phyloP scores from a whole-genome alignment of 2,888 invertebrate species.

The Xanthia icteritia region DNA sequence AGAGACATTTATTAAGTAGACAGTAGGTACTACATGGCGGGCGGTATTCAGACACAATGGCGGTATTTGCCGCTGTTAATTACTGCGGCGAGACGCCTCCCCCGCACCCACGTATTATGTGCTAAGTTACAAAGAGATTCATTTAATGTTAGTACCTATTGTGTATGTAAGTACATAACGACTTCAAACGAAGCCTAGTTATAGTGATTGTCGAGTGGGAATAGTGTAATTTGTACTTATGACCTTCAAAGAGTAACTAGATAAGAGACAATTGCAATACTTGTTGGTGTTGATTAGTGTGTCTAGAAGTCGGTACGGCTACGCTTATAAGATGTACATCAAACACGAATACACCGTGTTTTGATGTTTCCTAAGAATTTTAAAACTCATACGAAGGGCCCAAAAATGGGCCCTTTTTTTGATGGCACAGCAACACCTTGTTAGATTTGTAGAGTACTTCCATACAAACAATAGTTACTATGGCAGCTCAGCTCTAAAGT shows the following conservation, averaged over 20 bases:
- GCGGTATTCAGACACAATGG: slow-evolving; percentile 63
- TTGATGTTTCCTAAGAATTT: background rate
- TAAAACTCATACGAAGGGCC: too few relatives aligned
- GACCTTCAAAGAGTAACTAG: slow-evolving; percentile 15
- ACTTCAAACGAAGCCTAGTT: background rate
- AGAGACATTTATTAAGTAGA: slow-evolving; percentile 36
- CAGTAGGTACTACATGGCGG: slow-evolving; percentile 43
- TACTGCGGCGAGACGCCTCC: slow-evolving; percentile 71
- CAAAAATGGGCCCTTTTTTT: too few relatives aligned
- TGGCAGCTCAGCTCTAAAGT: too few relatives aligned
- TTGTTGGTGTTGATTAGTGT: slow-evolving; percentile 4
- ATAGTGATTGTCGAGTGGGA: background rate
- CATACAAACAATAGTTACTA: too few relatives aligned
- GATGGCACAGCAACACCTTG: too few relatives aligned
- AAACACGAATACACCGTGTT: background rate
- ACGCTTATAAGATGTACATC: background rate
- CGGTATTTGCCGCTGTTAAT: slow-evolving; percentile 79
- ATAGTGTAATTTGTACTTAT: background rate
- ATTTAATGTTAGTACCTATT: slow-evolving; percentile 40
- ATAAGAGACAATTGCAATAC: slow-evolving; percentile 7
- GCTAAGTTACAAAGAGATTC: slow-evolving; percentile 55
- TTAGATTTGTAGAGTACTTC: too few relatives aligned
- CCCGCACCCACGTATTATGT: slow-evolving; percentile 39
- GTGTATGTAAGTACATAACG: background rate
- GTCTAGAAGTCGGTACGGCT: slow-evolving; percentile 28